Evolutionary conservation across 2,888 invertebrate genomes (phyloP).

Genomic region (Stictocephala bisonia): DNA sequence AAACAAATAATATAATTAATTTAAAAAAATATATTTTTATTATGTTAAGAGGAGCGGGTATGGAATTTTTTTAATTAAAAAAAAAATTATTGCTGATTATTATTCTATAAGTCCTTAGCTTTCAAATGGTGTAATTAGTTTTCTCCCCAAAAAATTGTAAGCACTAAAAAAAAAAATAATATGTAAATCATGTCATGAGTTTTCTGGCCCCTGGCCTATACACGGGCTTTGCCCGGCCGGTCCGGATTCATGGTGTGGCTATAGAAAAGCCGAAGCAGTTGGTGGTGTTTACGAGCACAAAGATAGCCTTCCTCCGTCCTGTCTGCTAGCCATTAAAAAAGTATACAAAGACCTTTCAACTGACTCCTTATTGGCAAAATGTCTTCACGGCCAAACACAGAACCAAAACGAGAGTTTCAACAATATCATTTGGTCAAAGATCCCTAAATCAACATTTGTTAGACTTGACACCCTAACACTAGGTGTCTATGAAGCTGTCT

Average conservation of each 20-base stretch:
- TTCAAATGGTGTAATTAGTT: no score
- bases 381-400: conserved; percentile 14
- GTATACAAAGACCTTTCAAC: conserved; percentile 11
- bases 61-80: no score
- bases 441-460: conserved; percentile 10
- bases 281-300: conserved; percentile 7
- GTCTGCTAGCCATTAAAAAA: conserved; percentile 26
- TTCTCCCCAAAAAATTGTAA: no score
- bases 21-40: no score
- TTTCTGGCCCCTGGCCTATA: no score
- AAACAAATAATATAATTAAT: no score
- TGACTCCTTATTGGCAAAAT: conserved; percentile 9
- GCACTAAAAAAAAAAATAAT: no score
- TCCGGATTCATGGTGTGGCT: conserved; percentile 30
- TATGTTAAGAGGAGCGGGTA: no score
- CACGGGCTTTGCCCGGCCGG: conserved; percentile 18
- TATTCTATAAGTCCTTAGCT: no score
- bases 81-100: no score
- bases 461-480: conserved; percentile 11
- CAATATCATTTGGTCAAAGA: conserved; percentile 9
- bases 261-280: conserved; percentile 16
- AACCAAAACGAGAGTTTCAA: conserved; percentile 37
- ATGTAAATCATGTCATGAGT: no score
- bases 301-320: background rate
- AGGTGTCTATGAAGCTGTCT: conserved; percentile 27